phyloP scores from a whole-genome alignment of 2,113 vertebrate genomes.

The Gallinago undulata region DNA sequence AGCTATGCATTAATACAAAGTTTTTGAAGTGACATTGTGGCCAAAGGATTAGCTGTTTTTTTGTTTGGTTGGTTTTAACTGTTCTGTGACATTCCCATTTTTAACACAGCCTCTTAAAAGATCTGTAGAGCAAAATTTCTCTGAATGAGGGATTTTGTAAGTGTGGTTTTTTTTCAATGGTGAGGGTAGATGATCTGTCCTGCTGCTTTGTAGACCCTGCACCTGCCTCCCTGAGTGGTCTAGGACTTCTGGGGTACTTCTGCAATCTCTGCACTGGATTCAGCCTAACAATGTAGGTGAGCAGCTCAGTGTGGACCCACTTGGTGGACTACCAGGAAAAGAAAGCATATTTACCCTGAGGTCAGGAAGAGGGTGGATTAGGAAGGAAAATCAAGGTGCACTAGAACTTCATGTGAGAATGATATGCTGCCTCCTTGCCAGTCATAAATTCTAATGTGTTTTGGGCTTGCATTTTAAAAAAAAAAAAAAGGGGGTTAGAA shows the following conservation, averaged over 20 bases:
- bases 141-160: neutral
- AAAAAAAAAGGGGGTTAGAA: fast-evolving
- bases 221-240: neutral
- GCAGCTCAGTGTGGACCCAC: neutral
- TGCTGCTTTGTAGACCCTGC: neutral
- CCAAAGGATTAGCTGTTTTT: neutral
- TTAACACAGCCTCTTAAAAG: neutral
- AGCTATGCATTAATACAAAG: neutral
- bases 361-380: neutral
- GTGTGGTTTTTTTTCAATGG: neutral
- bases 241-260: neutral
- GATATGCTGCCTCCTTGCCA: neutral
- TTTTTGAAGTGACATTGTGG: neutral
- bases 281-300: neutral
- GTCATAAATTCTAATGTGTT: neutral
- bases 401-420: neutral
- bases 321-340: neutral
- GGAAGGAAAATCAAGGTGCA: neutral
- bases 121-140: neutral
- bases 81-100: neutral
- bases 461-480: neutral
- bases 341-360: neutral
- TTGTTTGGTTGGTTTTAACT: neutral
- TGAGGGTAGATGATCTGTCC: neutral
- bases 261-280: neutral